phyloP scores from a whole-genome alignment of 2,113 vertebrate species.

The Apteryx mantelli region DNA sequence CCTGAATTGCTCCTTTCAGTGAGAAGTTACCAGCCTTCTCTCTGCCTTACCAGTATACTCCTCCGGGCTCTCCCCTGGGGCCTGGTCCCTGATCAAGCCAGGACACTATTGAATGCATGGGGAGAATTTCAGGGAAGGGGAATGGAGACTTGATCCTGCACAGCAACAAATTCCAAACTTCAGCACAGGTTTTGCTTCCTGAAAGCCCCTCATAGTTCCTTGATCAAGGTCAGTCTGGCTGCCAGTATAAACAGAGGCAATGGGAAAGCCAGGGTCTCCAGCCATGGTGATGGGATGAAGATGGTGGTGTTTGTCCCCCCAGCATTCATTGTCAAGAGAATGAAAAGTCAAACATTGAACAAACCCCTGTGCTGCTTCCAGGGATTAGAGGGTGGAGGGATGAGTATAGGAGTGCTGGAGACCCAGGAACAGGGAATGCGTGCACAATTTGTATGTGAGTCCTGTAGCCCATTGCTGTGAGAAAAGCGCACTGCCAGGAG shows the following conservation, averaged over 20 bases:
- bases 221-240: not conserved
- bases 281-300: not conserved
- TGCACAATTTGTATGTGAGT: not conserved
- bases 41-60: not conserved
- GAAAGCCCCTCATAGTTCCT: not conserved
- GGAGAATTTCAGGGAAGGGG: not conserved
- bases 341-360: not conserved
- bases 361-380: not conserved
- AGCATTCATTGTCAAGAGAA: not conserved
- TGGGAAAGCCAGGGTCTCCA: not conserved
- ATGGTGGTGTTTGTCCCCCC: not conserved
- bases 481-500: not conserved
- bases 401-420: not conserved
- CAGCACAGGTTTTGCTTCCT: not conserved
- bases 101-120: not conserved
- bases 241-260: too few species aligned
- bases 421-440: fast-evolving
- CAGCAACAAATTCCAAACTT: not conserved
- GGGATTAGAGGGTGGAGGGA: not conserved
- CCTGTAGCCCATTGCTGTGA: not conserved
- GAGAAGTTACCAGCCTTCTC: not conserved
- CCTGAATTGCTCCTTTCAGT: not conserved
- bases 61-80: fast-evolving
- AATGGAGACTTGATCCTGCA: not conserved
- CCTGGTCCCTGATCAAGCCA: not conserved